phyloP scores from a whole-genome alignment of 2,797 vertebrate species.

The Eulemur mongoz region DNA sequence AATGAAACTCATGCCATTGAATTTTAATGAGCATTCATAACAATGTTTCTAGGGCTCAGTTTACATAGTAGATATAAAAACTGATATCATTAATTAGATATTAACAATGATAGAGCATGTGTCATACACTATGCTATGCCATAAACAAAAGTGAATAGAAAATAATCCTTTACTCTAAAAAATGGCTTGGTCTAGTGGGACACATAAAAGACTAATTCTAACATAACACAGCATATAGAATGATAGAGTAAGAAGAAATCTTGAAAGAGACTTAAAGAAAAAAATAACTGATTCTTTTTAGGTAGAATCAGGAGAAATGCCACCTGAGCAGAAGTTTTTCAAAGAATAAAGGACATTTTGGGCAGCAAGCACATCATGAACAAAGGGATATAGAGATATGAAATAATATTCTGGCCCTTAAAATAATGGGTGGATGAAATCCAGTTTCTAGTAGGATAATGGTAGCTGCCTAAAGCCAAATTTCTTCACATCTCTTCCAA shows the following conservation, averaged over 20 bases:
- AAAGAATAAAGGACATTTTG: constrained; percentile 21
- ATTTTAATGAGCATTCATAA: neutral
- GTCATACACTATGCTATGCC: neutral
- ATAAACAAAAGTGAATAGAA: constrained; percentile 37
- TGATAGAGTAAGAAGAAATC: neutral
- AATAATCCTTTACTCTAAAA: constrained; percentile 7
- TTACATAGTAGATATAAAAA: neutral
- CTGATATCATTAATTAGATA: neutral
- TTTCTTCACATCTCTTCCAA: neutral
- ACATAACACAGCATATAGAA: neutral
- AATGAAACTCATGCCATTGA: neutral
- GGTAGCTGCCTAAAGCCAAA: neutral
- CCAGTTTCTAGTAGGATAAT: neutral
- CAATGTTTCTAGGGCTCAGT: neutral
- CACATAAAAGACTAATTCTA: neutral
- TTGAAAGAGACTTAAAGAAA: constrained; percentile 33
- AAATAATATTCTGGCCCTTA: constrained; percentile 14
- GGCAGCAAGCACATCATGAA: neutral
- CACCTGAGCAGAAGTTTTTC: neutral
- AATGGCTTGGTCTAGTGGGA: neutral
- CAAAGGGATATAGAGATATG: neutral
- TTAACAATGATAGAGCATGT: neutral
- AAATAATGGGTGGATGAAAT: constrained; percentile 41
- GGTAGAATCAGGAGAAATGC: neutral
- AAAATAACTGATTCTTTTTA: neutral